Evolutionary conservation across 2,888 invertebrate genomes (phyloP).

Genomic region (Mantis religiosa): DNA sequence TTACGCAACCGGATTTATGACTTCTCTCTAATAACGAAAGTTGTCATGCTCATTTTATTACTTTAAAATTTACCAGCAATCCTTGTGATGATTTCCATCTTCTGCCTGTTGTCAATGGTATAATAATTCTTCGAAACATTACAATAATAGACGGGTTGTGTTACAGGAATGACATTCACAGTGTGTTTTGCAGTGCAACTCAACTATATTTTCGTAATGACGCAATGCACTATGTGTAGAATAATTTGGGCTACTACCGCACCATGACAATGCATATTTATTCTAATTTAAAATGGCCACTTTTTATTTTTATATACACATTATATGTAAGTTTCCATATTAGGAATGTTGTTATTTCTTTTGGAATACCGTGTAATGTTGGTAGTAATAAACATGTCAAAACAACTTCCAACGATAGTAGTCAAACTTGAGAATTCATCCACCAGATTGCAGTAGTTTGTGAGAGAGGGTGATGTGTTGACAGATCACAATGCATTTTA

Average conservation of each 20-base stretch:
- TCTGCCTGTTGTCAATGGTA: neutral
- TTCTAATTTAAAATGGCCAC: neutral
- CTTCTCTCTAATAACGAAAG: no score
- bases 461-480: neutral
- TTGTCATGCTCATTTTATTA: neutral
- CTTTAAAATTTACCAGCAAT: neutral
- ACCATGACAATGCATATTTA: neutral
- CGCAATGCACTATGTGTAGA: neutral
- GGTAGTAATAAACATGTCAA: neutral
- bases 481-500: neutral
- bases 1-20: neutral
- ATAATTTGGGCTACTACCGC: neutral
- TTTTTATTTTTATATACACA: neutral
- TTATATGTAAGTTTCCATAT: no score
- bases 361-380: neutral
- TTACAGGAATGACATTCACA: neutral
- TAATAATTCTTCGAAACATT: neutral
- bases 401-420: neutral
- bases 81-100: neutral
- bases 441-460: neutral
- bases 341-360: neutral
- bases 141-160: neutral
- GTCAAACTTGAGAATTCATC: neutral
- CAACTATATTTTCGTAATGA: neutral
- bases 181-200: neutral